A percentile compares a stretch with the other conserved stretches of the same genome.
These are phyloP conservation scores for Leptopilina boulardi DNA, from an alignment of 1,140 invertebrate genomes.

Conservation along the genomic window DNA sequence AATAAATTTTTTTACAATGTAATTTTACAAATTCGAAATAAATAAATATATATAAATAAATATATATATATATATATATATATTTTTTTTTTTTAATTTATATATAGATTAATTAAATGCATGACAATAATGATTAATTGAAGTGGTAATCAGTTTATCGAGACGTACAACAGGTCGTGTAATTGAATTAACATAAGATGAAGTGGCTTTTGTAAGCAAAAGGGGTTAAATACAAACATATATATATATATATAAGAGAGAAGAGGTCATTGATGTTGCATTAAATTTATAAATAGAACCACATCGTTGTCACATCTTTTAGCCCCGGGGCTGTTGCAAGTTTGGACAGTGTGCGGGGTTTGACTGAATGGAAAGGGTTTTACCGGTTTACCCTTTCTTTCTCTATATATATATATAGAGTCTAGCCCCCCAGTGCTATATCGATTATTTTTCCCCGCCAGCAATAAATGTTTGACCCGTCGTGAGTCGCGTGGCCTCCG, in stretches of 20 bases:
- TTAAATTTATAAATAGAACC: constrained; percentile 14
- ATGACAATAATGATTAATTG: no score
- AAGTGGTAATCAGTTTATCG: background rate
- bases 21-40: no score
- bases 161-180: background rate
- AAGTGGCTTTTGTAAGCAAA: background rate
- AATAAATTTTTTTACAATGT: no score
- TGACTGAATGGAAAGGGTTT: constrained; percentile 3
- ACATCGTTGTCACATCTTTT: constrained; percentile 1
- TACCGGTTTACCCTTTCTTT: constrained; percentile 9
- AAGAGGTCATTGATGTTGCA: constrained; percentile 14
- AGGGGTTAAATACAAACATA: background rate
- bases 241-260: background rate
- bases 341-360: constrained; percentile 16
- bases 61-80: no score
- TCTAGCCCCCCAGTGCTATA: constrained; percentile 1
- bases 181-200: constrained; percentile 1
- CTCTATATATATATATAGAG: background rate
- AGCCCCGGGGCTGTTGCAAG: background rate
- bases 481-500: constrained; percentile 22
- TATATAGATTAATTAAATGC: no score
- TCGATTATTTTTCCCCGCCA: constrained; percentile 26
- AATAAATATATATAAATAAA: no score
- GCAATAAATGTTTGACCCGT: constrained; percentile 31
- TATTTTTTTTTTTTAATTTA: no score